These are phyloP conservation scores for Neelides sp. DNA, from an alignment of 1,140 invertebrate genomes.

Conservation along the genomic window DNA sequence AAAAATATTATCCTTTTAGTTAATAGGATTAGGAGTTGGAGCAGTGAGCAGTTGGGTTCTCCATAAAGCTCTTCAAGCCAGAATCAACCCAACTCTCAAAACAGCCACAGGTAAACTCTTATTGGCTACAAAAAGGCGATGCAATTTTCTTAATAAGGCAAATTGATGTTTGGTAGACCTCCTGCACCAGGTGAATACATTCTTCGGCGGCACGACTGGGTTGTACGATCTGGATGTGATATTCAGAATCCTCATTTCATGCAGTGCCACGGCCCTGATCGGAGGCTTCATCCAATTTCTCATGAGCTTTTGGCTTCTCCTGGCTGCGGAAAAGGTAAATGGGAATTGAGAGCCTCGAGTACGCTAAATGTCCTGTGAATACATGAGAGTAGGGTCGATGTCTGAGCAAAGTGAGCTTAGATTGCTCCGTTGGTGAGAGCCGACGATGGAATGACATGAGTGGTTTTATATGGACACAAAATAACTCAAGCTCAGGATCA, in stretches of 20 bases:
- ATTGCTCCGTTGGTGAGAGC: too few species aligned
- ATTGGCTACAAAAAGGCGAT: too few species aligned
- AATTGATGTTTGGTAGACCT: too few species aligned
- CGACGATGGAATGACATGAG: too few species aligned
- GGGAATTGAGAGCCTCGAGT: neutral
- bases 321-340: slow-evolving; percentile 14
- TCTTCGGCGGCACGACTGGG: slow-evolving; percentile 24
- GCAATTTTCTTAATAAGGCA: too few species aligned
- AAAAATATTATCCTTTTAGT: slow-evolving; percentile 14
- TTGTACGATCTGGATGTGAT: slow-evolving; percentile 28
- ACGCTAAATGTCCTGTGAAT: neutral
- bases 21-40: slow-evolving; percentile 18
- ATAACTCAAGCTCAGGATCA: too few species aligned
- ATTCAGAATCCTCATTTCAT: slow-evolving; percentile 23
- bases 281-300: slow-evolving; percentile 27
- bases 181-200: slow-evolving; percentile 20
- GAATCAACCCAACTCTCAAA: slow-evolving; percentile 20
- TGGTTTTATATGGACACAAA: too few species aligned
- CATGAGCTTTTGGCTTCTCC: slow-evolving; percentile 23
- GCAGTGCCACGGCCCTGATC: slow-evolving; percentile 23
- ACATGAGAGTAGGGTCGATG: too few species aligned
- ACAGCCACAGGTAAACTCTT: slow-evolving; percentile 11
- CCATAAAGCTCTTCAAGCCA: slow-evolving; percentile 23
- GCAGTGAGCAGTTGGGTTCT: slow-evolving; percentile 23
- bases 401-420: too few species aligned